Conservation (phyloP, 2,888 invertebrate genomes). For the Cerastis rubricosa region DNA sequence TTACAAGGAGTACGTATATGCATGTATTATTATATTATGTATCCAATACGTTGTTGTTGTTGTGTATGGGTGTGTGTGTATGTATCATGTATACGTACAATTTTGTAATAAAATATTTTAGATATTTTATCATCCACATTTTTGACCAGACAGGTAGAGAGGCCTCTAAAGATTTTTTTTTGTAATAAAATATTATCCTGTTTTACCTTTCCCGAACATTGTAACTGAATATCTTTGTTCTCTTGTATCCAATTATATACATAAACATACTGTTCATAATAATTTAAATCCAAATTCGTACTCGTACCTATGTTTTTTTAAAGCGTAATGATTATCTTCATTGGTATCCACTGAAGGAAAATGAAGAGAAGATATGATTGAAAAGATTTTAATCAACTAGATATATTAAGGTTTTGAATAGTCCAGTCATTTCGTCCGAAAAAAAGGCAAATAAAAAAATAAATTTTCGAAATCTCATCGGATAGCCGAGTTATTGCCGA, state of each 20-base stretch:
- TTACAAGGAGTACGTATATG: background rate
- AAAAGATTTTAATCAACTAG: background rate
- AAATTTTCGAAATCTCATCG: too few relatives aligned
- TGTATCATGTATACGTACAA: background rate
- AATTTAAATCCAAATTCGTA: conserved; percentile 22
- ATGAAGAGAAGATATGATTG: background rate
- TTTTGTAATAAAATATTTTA: background rate
- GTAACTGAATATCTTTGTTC: background rate
- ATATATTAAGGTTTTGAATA: background rate
- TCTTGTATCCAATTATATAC: conserved; percentile 2
- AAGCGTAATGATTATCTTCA: conserved; percentile 4
- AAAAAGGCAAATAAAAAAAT: too few relatives aligned
- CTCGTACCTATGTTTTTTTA: conserved; percentile 14
- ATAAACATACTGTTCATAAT: background rate
- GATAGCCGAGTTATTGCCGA: too few relatives aligned
- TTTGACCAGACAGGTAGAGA: background rate
- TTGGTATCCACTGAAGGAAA: background rate
- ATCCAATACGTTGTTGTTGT: too few relatives aligned
- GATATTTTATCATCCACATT: background rate
- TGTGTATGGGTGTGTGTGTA: too few relatives aligned
- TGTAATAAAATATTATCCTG: background rate
- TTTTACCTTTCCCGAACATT: background rate
- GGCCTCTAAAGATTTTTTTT: background rate
- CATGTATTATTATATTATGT: background rate
- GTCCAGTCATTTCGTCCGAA: too few relatives aligned